These are phyloP conservation scores for Acrossocheilus fasciatus DNA, from an alignment of 2,797 vertebrate species.

Conservation along the genomic window DNA sequence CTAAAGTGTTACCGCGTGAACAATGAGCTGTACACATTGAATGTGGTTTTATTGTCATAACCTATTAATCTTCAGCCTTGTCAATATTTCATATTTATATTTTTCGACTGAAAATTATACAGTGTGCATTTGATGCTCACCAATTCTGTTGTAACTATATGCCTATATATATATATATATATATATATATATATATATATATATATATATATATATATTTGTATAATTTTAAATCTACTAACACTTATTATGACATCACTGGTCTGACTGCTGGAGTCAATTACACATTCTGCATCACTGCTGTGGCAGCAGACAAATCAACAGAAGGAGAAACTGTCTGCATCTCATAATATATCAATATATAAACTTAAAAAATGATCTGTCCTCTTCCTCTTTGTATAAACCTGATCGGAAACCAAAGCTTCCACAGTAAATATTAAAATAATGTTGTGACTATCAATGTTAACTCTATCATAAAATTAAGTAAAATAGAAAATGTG, in stretches of 20 bases:
- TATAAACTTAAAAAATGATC: constrained; percentile 44
- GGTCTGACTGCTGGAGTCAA: not conserved
- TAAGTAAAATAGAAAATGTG: no score
- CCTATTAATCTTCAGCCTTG: no score
- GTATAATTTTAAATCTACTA: not conserved
- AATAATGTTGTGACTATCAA: not conserved
- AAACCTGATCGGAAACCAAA: not conserved
- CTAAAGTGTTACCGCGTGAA: no score
- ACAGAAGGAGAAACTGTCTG: constrained; percentile 3
- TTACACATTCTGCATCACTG: constrained; percentile 50
- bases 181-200: no score
- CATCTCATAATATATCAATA: no score
- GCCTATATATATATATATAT: no score
- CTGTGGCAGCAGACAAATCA: constrained; percentile 29
- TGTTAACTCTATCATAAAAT: not conserved
- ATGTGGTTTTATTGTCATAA: no score
- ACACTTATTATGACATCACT: constrained; percentile 5
- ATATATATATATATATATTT: no score
- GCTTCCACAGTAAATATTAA: not conserved
- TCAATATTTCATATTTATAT: no score
- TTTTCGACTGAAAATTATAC: no score
- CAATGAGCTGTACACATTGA: no score
- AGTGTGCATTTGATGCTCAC: no score
- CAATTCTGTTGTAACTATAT: not conserved
- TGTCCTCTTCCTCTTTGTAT: not conserved